Percentiles rank a stretch among this genome's conserved stretches.
Evolutionary conservation across 2,888 invertebrate species (phyloP).

Genomic region (Tipula unca): DNA sequence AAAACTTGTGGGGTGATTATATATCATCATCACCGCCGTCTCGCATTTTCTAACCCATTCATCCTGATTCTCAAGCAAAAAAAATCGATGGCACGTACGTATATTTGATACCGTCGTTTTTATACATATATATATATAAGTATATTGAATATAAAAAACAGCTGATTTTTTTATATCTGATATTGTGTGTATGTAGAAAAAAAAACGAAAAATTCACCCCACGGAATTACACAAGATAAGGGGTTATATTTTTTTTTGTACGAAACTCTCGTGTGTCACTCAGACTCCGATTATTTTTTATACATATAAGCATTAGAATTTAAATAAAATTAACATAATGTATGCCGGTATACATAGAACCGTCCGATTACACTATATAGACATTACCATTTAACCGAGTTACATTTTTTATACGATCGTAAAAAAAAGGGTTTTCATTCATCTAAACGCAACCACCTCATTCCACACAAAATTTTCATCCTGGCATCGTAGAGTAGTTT

Average conservation of each 20-base stretch:
- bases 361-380: neutral
- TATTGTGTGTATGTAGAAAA: neutral
- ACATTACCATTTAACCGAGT: neutral
- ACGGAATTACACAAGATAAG: conserved; percentile 2
- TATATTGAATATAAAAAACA: conserved; percentile 14
- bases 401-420: neutral
- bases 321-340: neutral
- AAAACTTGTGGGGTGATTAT: neutral
- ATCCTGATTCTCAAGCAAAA: neutral
- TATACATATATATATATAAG: no score
- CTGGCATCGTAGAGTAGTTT: neutral
- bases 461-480: neutral
- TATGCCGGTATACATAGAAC: neutral
- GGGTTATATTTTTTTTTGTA: neutral
- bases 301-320: neutral
- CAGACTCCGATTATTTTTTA: neutral
- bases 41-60: neutral
- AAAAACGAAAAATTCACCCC: neutral
- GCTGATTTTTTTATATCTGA: neutral
- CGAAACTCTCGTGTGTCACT: neutral
- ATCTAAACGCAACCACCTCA: neutral
- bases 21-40: neutral
- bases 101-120: neutral
- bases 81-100: neutral
- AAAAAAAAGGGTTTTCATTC: conserved; percentile 1